These are phyloP conservation scores for Elephas maximus DNA, from an alignment of 2,113 vertebrate species.

Conservation along the genomic window DNA sequence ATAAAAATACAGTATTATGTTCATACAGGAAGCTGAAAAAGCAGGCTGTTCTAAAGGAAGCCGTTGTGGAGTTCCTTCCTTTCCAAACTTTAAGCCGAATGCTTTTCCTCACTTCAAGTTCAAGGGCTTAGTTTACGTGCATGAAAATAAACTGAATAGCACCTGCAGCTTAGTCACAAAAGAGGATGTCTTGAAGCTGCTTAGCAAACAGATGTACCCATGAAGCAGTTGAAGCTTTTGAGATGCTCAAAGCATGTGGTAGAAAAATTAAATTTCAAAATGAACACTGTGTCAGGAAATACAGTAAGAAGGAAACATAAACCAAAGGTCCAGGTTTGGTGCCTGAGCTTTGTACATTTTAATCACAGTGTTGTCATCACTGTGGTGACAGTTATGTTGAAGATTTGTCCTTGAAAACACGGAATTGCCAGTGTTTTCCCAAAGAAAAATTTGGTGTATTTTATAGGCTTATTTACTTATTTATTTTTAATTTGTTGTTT, in stretches of 20 bases:
- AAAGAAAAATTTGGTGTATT: slow-evolving; percentile 8
- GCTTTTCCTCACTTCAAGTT: slow-evolving; percentile 75
- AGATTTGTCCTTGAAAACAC: slow-evolving; percentile 59
- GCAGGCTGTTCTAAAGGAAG: slow-evolving; percentile 80
- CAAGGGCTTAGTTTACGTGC: slow-evolving; percentile 77
- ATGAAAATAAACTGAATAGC: slow-evolving; percentile 79
- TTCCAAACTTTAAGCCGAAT: slow-evolving; percentile 60
- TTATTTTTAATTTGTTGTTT: not conserved
- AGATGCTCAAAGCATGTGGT: not conserved
- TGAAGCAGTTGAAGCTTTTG: slow-evolving; percentile 43
- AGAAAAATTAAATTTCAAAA: not conserved
- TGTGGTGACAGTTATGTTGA: not conserved
- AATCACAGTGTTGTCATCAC: not conserved
- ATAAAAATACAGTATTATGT: slow-evolving; percentile 75
- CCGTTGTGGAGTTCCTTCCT: slow-evolving; percentile 79
- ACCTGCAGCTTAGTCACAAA: slow-evolving; percentile 80
- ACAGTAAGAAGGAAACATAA: slow-evolving; percentile 26
- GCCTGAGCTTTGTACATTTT: not conserved
- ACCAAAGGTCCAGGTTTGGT: not conserved
- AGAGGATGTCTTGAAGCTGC: slow-evolving; percentile 58
- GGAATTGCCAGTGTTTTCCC: slow-evolving; percentile 18
- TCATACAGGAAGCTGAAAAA: slow-evolving; percentile 80
- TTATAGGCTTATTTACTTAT: not conserved
- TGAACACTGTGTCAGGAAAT: slow-evolving; percentile 37
- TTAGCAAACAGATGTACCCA: slow-evolving; percentile 55